Evolutionary conservation across 2,113 vertebrate genomes (phyloP), one percentile per base, ranked within the genome.

Genomic region (Lampris megalopsis): DNA sequence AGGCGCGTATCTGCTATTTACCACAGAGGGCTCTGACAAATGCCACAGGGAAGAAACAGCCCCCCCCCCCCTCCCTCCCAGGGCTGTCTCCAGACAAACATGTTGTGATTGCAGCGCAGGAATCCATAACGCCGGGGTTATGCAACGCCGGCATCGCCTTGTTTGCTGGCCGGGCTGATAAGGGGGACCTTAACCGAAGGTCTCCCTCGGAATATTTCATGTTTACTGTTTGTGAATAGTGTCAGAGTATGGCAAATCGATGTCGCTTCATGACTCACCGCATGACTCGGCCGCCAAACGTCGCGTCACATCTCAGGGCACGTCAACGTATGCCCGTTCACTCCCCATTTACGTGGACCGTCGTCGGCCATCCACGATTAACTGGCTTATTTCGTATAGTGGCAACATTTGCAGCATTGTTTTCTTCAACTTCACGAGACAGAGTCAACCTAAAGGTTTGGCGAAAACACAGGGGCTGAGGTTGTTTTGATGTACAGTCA

Each of bases 1-100:
- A 2, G 3, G 6, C 54, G 41, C 54, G 42, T 56, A 41, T 73
- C 56, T 58, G 41, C 4, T 59, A 69, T 84, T 79, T 82, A 10
- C 63, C 45, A 35, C 54, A 52, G 75, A 75, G 73, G 71, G 60
- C 72, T 75, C 54, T 83, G 64, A 83, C 68, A 89, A 93, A 93
- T 93, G 93, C 92, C 92, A 94, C 91, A 93, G 88, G 63, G 77
- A 84, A 75, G 61, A 88, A 85, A 81, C 74, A 66, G 49, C 64
- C 74, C 78, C 73, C 91, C 86, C 82, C 83, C 75, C 24, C 86
- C 82, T 82, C 75, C 24, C 43, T 24, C 24, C 24, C 24, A 24
- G 3, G 1, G 43, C 70, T 58, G 65, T 84, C 60, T 87, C 72
- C 53, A 60, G 67, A 93, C 79, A 91, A 93, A 91, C 91, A 90